These are phyloP conservation scores for Hycleus cichorii DNA, from an alignment of 1,140 invertebrate species.

Conservation along the genomic window DNA sequence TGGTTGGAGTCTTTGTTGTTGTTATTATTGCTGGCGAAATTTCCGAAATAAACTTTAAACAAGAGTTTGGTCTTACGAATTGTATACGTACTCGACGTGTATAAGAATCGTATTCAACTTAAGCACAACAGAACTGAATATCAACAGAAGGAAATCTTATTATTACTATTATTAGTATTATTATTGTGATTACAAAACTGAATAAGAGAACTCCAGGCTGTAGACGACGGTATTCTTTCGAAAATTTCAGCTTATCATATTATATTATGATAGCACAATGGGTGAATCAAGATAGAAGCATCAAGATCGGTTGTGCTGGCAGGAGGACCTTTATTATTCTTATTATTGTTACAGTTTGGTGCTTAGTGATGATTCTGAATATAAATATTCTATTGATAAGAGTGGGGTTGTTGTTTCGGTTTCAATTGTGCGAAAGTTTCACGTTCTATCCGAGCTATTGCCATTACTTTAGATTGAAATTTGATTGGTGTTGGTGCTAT, in stretches of 20 bases:
- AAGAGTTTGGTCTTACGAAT: background rate
- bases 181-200: background rate
- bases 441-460: background rate
- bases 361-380: slow-evolving; percentile 6
- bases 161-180: background rate
- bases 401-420: slow-evolving; percentile 13
- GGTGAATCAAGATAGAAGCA: background rate
- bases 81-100: too few relatives aligned
- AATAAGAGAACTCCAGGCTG: slow-evolving; percentile 6
- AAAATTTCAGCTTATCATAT: slow-evolving; percentile 11
- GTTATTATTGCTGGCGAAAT: background rate
- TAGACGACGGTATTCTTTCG: slow-evolving; percentile 5
- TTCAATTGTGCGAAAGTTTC: slow-evolving; percentile 10
- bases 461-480: too few relatives aligned
- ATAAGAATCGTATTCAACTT: too few relatives aligned
- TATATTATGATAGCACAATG: slow-evolving; percentile 8
- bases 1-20: too few relatives aligned
- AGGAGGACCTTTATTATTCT: slow-evolving; percentile 13
- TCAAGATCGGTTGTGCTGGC: background rate
- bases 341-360: background rate
- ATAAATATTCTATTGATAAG: slow-evolving; percentile 16
- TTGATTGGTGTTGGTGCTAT: too few relatives aligned
- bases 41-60: slow-evolving; percentile 13
- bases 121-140: too few relatives aligned
- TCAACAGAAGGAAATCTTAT: slow-evolving; percentile 5